Base-by-base conservation (phyloP, 2,888 invertebrate species). In the Drepana falcataria region DNA sequence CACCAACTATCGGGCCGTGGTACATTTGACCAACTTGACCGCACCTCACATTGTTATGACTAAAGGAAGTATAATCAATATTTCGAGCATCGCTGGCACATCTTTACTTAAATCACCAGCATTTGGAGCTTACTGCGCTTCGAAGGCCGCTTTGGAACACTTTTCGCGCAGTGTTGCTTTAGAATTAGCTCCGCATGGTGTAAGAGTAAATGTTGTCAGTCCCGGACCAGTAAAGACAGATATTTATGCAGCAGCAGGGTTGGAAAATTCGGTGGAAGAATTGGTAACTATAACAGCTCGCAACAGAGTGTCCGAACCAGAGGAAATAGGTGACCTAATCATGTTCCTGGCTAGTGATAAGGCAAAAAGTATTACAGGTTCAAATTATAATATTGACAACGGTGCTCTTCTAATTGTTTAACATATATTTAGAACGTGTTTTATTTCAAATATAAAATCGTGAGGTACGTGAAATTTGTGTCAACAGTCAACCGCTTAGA, bases 111-210 rank as follows among this genome's bases (percentile, higher is more conserved):
- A 44, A 2, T 44, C 44, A 44, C 6, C 7, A 44, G 9, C 9
- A 95, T 96, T 33, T 2, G 40, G 55, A 35, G 35, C 66, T 0
- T 76, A 73, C 6, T 52, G 55, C 5, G 53, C 64, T 4, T 71
- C 76, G 0, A 81, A 80, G 52, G 76, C 77, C n/a, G 74, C 64
- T 2, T 9, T 80, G 2, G 64, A 66, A 34, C 69, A 73, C 53
- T 81, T 81, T 35, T 72, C 77, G 0, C 64, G 66, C 47, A 60
- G 63, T 6, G 59, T 55, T 33, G 79, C 79, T n/a, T 79, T 97
- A 51, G 97, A 96, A 70, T 79, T 96, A 48, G 95, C 94, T 6
- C 61, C 91, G 0, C 93, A 93, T 73, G 93, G 94, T 60, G 95
- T 98, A 0, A 91, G 97, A 47, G 96, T 96, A 0, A 78, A 80